These are phyloP conservation scores for Sarcophaga bullata DNA, from an alignment of 1,140 invertebrate genomes.

Conservation along the genomic window DNA sequence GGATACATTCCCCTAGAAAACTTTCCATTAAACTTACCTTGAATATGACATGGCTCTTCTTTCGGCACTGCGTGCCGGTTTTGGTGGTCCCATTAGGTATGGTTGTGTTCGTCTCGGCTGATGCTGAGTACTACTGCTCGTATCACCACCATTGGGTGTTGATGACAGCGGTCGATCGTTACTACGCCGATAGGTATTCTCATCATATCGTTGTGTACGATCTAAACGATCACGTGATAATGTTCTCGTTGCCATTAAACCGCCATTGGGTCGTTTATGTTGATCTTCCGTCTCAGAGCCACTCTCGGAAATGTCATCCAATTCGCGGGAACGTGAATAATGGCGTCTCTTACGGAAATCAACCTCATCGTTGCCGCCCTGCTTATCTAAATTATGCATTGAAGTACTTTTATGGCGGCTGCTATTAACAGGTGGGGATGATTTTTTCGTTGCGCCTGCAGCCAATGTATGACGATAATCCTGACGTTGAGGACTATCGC, in stretches of 20 bases:
- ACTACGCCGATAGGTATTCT: conserved; percentile 45
- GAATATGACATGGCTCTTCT: conserved; percentile 48
- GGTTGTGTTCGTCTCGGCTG: conserved; percentile 33
- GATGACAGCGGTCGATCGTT: conserved; percentile 43
- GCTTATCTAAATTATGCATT: conserved; percentile 62
- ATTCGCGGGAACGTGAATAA: conserved; percentile 60
- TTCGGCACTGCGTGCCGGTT: conserved; percentile 61
- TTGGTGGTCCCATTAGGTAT: conserved; percentile 56
- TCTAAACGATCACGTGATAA: conserved; percentile 57
- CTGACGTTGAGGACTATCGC: conserved; percentile 47
- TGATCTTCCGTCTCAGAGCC: conserved; percentile 62
- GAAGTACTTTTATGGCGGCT: conserved; percentile 58
- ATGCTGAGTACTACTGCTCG: conserved; percentile 23
- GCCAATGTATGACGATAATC: conserved; percentile 37
- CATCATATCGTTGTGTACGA: conserved; percentile 49
- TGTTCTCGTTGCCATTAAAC: conserved; percentile 47
- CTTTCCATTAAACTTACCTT: conserved; percentile 31
- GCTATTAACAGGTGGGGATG: neutral
- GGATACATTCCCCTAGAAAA: neutral
- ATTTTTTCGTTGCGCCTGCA: conserved; percentile 47
- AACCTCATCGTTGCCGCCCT: conserved; percentile 52
- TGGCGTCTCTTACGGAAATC: conserved; percentile 62
- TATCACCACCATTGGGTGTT: conserved; percentile 39
- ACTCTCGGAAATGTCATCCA: conserved; percentile 64
- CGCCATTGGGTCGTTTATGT: conserved; percentile 51